Base-by-base conservation (phyloP, 2,888 invertebrate species). In the Lithophane semibrunnea region DNA sequence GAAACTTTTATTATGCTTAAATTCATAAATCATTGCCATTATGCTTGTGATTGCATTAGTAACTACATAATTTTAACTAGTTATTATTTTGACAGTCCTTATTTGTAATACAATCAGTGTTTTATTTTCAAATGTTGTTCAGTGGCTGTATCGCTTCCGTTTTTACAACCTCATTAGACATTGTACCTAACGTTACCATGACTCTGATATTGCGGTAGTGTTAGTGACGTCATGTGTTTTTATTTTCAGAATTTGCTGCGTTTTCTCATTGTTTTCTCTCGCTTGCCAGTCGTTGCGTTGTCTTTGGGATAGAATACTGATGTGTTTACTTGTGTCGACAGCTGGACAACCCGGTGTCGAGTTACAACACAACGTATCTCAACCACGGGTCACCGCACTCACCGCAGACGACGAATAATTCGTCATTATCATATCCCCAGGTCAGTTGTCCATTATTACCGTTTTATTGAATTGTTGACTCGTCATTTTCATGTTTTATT, bases 321-420 rank as follows among this genome's bases (percentile, higher is more conserved):
- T 84, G 56, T 66, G 67, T 79, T 56, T 79, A 29, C 75, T 83
- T 80, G 83, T 86, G 79, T 90, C 79, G 77, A 47, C 93, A 96
- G 96, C 88, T 96, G 93, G 96, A 96, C 90, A 92, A 93, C 47
- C 96, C 96, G 61, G 94, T 94, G 82, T 94, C 94, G 81, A 95
- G 90, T 88, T 96, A 96, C 91, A 96, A 92, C 88, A 90, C 95
- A 84, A 91, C 94, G 86, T 96, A 96, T 86, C 94, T 96, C 80
- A 96, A 96, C 88, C 96, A 96, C 92, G 95, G 92, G 90, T 95
- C 96, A 76, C 95, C 96, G 83, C 96, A 95, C 84, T 95, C 96
- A 77, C 95, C 95, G 64, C 96, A 96, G 86, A 92, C 95, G 82
- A 95, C 94, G 90, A 96, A 80, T 37, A 79, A 94, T 91, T 93